Percentiles rank a stretch among this genome's conserved stretches.
Evolutionary conservation across 2,888 invertebrate genomes (phyloP).

Genomic region (Hypolimnas misippus): DNA sequence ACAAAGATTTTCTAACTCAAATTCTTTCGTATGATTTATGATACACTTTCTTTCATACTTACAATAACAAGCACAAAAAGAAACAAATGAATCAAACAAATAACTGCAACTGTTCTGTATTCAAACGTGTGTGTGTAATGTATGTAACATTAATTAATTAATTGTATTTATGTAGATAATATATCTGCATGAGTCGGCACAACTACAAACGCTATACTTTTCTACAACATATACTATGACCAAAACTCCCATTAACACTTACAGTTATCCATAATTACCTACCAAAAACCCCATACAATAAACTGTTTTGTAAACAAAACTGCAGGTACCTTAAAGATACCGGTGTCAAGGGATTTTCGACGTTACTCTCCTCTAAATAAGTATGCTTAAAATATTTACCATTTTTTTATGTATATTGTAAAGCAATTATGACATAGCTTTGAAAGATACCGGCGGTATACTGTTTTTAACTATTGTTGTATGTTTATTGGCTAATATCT

Average conservation of each 20-base stretch:
- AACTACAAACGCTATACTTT: background rate
- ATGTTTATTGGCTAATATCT: slow-evolving; percentile 25
- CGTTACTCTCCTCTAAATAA: slow-evolving; percentile 34
- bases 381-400: background rate
- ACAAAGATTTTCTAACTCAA: too few relatives aligned
- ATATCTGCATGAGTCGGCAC: background rate
- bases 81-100: too few relatives aligned
- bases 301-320: slow-evolving; percentile 20
- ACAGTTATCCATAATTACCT: slow-evolving; percentile 36
- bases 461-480: slow-evolving; percentile 32
- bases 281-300: slow-evolving; percentile 14
- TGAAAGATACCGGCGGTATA: slow-evolving; percentile 58
- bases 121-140: too few relatives aligned
- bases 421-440: slow-evolving; percentile 65
- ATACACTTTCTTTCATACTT: too few relatives aligned
- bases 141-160: too few relatives aligned
- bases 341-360: slow-evolving; percentile 26
- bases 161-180: too few relatives aligned
- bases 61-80: too few relatives aligned
- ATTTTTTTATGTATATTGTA: slow-evolving; percentile 38
- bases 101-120: too few relatives aligned
- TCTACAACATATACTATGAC: background rate
- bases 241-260: background rate
- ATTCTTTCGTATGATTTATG: too few relatives aligned
- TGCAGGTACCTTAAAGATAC: slow-evolving; percentile 13